Evolutionary conservation across 2,113 vertebrate species (phyloP).

Genomic region (Entelurus aequoreus): DNA sequence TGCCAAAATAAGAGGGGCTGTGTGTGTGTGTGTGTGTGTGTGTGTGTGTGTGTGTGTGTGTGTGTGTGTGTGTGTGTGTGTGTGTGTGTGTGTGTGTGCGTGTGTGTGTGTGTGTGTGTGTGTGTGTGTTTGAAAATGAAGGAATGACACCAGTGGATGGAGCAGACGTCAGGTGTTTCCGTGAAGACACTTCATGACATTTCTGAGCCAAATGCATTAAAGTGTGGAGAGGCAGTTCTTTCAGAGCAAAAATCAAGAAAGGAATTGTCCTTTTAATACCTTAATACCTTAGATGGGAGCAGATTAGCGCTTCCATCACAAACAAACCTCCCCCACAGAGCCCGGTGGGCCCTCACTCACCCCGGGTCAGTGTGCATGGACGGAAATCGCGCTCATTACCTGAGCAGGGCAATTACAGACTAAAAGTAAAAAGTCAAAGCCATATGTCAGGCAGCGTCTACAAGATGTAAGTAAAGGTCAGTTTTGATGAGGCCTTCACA

Average conservation of each 20-base stretch:
- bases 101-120: slow-evolving; percentile 22
- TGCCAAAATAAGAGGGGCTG: slow-evolving; percentile 14
- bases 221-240: slow-evolving; percentile 8
- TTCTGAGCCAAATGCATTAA: not conserved
- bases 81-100: too few species aligned
- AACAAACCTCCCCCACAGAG: not conserved
- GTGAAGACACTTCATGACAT: too few species aligned
- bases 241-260: slow-evolving; percentile 22
- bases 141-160: slow-evolving; percentile 44
- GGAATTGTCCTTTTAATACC: slow-evolving; percentile 46
- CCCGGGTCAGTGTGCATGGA: slow-evolving; percentile 3
- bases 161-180: slow-evolving; percentile 25
- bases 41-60: too few species aligned
- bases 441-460: slow-evolving; percentile 60
- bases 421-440: slow-evolving; percentile 59
- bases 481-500: slow-evolving; percentile 51
- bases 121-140: slow-evolving; percentile 45
- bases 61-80: too few species aligned
- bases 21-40: slow-evolving; percentile 10
- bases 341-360: not conserved
- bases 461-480: slow-evolving; percentile 66
- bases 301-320: slow-evolving; percentile 13
- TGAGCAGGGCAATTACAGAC: slow-evolving; percentile 53
- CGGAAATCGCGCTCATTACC: slow-evolving; percentile 41
- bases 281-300: slow-evolving; percentile 2